Evolutionary conservation across 2,888 invertebrate genomes (phyloP).

Genomic region (Zygogramma bicolorata): DNA sequence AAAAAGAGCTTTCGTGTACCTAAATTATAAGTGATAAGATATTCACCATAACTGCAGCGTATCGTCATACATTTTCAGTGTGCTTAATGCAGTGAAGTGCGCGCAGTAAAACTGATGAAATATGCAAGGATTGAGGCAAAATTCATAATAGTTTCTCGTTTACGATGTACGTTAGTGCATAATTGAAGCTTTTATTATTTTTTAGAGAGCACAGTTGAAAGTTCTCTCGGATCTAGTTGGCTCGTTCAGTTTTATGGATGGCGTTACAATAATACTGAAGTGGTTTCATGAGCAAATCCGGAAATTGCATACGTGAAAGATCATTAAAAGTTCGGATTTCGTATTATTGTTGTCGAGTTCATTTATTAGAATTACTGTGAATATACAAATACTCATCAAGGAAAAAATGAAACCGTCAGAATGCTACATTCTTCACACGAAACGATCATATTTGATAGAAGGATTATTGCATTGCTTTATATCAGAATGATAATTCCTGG

Average conservation of each 20-base stretch:
- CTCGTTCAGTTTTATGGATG: neutral
- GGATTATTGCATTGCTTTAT: too few species aligned
- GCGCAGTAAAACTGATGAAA: constrained; percentile 28
- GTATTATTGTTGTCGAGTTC: neutral
- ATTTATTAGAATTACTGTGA: neutral
- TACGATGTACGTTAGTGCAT: neutral
- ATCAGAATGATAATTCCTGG: too few species aligned
- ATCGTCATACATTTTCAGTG: neutral
- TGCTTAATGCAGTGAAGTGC: constrained; percentile 23
- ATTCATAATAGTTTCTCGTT: constrained; percentile 27
- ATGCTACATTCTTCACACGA: too few species aligned
- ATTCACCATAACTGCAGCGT: neutral
- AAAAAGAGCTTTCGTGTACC: too few species aligned
- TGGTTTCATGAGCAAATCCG: neutral
- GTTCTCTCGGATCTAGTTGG: neutral
- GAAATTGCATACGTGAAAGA: neutral
- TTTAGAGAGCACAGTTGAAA: neutral
- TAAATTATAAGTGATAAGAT: neutral
- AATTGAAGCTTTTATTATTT: constrained; percentile 1
- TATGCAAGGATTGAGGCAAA: constrained; percentile 14
- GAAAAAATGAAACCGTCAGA: too few species aligned
- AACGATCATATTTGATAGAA: too few species aligned
- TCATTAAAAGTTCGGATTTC: neutral
- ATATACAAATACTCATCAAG: too few species aligned
- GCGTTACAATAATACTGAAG: neutral